Percentiles rank a stretch among this genome's conserved stretches.
These are phyloP conservation scores for Patella caerulea DNA, from an alignment of 2,888 invertebrate species.

Conservation along the genomic window DNA sequence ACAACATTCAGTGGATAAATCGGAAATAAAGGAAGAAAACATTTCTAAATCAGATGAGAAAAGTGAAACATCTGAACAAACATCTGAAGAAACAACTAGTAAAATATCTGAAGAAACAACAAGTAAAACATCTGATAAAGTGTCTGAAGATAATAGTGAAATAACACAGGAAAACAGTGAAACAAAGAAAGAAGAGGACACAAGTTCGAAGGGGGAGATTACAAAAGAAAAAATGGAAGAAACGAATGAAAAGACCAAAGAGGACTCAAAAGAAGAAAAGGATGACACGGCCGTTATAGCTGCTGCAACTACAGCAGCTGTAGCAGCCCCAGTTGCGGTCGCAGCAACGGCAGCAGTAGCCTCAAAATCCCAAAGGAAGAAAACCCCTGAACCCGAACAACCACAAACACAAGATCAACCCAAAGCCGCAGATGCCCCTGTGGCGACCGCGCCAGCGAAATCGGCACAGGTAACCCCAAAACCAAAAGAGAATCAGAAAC, in stretches of 20 bases:
- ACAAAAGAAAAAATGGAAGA: constrained; percentile 3
- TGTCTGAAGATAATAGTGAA: background rate
- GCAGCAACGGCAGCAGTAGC: background rate
- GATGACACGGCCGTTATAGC: background rate
- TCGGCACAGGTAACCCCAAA: background rate
- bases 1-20: too few species aligned
- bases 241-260: background rate
- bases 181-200: background rate
- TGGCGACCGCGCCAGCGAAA: background rate
- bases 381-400: background rate
- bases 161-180: background rate
- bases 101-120: background rate
- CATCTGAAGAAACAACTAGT: background rate
- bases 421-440: background rate
- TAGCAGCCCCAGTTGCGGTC: background rate
- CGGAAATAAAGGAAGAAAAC: too few species aligned
- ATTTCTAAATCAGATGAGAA: too few species aligned
- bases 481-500: background rate
- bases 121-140: background rate
- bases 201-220: background rate
- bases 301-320: background rate
- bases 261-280: background rate
- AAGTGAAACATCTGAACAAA: background rate
- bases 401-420: background rate
- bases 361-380: background rate